Evolutionary conservation across 2,113 vertebrate species (phyloP), one percentile per base, ranked within the genome.

Genomic region (Phyllopteryx taeniolatus): DNA sequence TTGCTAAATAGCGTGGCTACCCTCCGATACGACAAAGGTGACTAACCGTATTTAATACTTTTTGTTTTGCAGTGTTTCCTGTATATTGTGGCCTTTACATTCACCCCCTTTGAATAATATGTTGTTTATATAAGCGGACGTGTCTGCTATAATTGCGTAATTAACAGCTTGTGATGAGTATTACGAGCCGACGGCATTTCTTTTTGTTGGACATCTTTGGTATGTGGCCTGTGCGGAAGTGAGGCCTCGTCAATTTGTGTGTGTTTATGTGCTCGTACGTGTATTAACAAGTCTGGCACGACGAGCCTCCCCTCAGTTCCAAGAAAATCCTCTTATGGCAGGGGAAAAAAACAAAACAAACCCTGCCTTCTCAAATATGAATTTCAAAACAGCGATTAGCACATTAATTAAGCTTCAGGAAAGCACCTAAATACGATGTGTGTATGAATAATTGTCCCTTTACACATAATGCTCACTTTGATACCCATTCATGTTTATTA

Each of bases 211-310:
- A 66, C 43, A 33, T 80, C 61, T 70, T 6, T 68, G 83, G 74
- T 77, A 81, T 86, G 84, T 46, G 19, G n/a, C 68, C 35, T 61
- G 86, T 86, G 87, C 89, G 88, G 86, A 91, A 91, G 80, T 80
- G 53, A 74, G 6, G 62, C 74, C 60, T n/a, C 19, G 69, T 84
- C 78, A 78, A 72, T 77, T 67, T 14, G 62, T 67, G 33, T 68
- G 56, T 44, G 27, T 69, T 53, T 19, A 61, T 66, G 12, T 27
- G 67, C 49, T 74, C 60, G 42, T 78, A 79, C 88, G 80, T 89
- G 82, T 83, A 86, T 76, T 74, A 81, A 87, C 84, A 89, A 68
- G 85, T 35, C 75, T 42, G 13, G 7, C 19, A 8, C 12, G 9
- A 51, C n/a, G 59, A 61, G 59, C 59, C 15, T 61, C 31, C 27